Base-by-base conservation (phyloP, 2,888 invertebrate species). In the Leptopterna dolabrata region DNA sequence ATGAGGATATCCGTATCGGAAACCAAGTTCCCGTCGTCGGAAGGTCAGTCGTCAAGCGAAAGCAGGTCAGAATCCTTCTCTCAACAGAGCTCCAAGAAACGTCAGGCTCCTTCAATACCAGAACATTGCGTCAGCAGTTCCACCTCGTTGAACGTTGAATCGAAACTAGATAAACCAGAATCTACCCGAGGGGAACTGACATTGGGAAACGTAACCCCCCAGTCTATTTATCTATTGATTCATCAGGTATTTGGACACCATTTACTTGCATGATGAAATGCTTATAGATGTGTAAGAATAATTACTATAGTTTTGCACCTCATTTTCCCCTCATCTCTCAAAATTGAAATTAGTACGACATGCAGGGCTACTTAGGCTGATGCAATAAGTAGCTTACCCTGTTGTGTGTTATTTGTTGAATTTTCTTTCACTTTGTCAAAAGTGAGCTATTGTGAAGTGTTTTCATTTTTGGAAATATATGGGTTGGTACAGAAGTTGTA, bases 1-100 rank as follows among this genome's bases (percentile, higher is more conserved):
- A 87, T 88, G 88, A 51, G 88, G 63, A 76, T 88, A 30, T 88
- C 88, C 19, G 86, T 87, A n/a, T 88, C 88, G 14, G 88, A 88
- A 36, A 83, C 86, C 9, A 87, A 88, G 70, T 88, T 88, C 80
- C 71, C 80, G 2, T 71, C 47, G 9, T 80, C 84, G 14, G 85
- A 73, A 36, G 85, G 85, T n/a, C 85, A 85, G 45, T 85, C 85
- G 29, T 85, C 85, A 1, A 85, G 85, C 47, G 85, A 85, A 24
- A 85, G 85, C 47, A 43, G 73, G 1, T 71, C 85, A 0, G 85
- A 85, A 16, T 83, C 83, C 30, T 30, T 43, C 30, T 45, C 76
- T 3, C 43, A 47, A 3, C 73, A 85, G 73, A 43, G 24, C 14
- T n/a, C 51, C 27, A 76, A 85, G 76, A 85, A 85, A 36, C 43